Conservation (phyloP, 2,888 invertebrate genomes). For the Melipona beecheii region DNA sequence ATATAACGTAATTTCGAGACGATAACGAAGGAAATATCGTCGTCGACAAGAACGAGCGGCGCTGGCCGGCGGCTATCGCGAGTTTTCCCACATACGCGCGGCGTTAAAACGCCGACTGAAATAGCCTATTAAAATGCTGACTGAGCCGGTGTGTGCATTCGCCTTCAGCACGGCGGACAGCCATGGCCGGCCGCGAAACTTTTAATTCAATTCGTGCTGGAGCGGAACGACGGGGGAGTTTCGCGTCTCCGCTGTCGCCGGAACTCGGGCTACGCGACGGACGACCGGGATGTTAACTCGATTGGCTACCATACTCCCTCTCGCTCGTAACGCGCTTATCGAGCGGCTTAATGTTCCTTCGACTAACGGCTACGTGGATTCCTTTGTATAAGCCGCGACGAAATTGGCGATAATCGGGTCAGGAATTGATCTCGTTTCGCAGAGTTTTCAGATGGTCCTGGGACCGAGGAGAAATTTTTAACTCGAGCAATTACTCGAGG, state of each 20-base stretch:
- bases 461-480: background rate
- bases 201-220: conserved; percentile 68
- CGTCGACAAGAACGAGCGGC: background rate
- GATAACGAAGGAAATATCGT: conserved; percentile 1
- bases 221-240: conserved; percentile 50
- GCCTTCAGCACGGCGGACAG: conserved; percentile 55
- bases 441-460: background rate
- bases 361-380: conserved; percentile 39
- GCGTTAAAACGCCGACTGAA: conserved; percentile 22
- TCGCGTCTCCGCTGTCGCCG: conserved; percentile 52
- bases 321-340: conserved; percentile 58
- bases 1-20: background rate
- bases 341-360: conserved; percentile 59
- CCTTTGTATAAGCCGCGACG: conserved; percentile 24
- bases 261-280: conserved; percentile 58
- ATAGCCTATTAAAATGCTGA: conserved; percentile 62
- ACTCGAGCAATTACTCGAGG: background rate
- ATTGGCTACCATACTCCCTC: conserved; percentile 65
- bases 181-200: conserved; percentile 59
- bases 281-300: conserved; percentile 69
- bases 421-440: background rate
- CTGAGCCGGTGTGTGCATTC: conserved; percentile 43
- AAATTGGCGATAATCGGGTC: conserved; percentile 25
- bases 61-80: background rate
- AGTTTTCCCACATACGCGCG: conserved; percentile 4